Percentiles rank a stretch among this genome's conserved stretches.
phyloP scores from a whole-genome alignment of 2,797 vertebrate genomes.

The Oryzias dopingdopingensis region DNA sequence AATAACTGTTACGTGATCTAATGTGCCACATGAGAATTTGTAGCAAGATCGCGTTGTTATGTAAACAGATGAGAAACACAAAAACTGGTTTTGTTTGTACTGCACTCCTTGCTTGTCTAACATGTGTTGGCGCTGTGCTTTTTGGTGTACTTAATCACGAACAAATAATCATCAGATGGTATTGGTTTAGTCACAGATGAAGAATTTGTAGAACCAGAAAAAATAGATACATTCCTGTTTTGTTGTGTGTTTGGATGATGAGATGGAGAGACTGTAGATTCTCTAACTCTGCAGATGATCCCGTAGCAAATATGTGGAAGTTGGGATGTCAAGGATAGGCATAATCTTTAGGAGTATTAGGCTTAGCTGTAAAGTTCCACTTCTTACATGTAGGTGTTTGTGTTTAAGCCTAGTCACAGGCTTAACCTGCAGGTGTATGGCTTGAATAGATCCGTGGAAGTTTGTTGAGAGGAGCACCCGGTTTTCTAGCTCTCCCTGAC shows the following conservation, averaged over 20 bases:
- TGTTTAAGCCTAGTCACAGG: too few relatives aligned
- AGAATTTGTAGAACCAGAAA: neutral
- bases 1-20: constrained; percentile 30
- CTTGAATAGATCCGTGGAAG: too few relatives aligned
- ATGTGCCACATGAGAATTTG: constrained; percentile 20
- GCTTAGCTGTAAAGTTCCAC: too few relatives aligned
- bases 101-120: neutral
- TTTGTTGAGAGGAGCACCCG: too few relatives aligned
- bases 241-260: neutral
- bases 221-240: neutral
- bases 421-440: too few relatives aligned
- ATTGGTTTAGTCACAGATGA: constrained; percentile 10
- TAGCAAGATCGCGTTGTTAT: constrained; percentile 12
- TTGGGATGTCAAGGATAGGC: too few relatives aligned
- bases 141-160: constrained; percentile 7
- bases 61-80: constrained; percentile 24
- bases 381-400: too few relatives aligned
- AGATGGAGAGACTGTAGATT: neutral
- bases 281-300: neutral
- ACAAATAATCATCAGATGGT: constrained; percentile 16
- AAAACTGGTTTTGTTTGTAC: constrained; percentile 11
- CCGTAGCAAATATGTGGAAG: too few relatives aligned
- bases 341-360: too few relatives aligned
- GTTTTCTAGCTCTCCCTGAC: too few relatives aligned
- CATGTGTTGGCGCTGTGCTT: constrained; percentile 1